Base-by-base conservation (phyloP, 92 coral and sea anemone genomes). In the Phenganax stokvisi region DNA sequence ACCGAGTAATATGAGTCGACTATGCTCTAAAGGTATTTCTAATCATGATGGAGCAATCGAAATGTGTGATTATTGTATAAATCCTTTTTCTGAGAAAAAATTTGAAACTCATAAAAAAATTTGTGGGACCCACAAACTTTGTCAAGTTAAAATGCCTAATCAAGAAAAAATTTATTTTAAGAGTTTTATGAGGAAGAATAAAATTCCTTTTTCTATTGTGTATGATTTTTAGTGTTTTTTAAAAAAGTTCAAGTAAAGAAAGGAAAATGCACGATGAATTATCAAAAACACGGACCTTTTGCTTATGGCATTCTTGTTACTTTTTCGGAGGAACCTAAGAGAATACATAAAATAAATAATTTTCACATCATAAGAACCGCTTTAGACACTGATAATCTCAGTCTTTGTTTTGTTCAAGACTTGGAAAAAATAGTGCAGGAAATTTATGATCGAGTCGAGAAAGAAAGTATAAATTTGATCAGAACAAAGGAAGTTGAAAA, bases 101-200 rank as follows among this genome's bases (percentile, higher is more conserved):
- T 27, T 67, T 11, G 3, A 67, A 28, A 1, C 12, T 12, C 73
- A 67, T 37, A 27, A 67, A 13, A 67, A 28, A 3, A 16, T 13
- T 27, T 67, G 73, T 67, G 31, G 37, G 5, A 28, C 17, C 3
- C 25, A 13, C 3, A 11, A 67, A 11, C 28, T 11, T 16, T 20
- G 17, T 37, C 47, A 37, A 28, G 12, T 20, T 16, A 67, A 20
- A 11, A 67, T 10, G 37, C 12, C 12, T 15, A 15, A 15, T 16
- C 25, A 11, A 10, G 30, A 67, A 2, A 37, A 37, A 16, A 67
- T 31, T 3, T 3, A 0, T 2, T 87, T 87, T 69, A 79, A 79
- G 44, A 84, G 83, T 27, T 80, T 51, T 51, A 85, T 75, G 61
- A 85, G 79, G 73, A 79, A 72, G 28, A 84, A 75, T 83, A 60